Conservation (phyloP, 35 echinoderm and acorn worm genomes). For the Diadema setosum region DNA sequence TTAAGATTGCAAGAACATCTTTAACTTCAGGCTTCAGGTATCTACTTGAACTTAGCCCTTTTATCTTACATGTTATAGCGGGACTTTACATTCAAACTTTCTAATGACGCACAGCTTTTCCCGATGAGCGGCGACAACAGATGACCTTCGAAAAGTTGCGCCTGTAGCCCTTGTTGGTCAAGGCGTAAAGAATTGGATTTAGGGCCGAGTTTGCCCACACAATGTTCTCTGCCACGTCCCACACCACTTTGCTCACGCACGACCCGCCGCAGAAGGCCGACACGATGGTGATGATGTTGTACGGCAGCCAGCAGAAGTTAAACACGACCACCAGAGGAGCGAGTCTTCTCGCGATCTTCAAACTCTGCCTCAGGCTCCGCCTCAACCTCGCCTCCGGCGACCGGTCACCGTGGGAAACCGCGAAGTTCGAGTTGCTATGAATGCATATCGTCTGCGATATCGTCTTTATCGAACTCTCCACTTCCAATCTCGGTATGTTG, state of each 20-base stretch:
- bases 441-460: not conserved
- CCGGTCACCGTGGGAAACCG: not conserved
- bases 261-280: not conserved
- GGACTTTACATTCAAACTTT: no score
- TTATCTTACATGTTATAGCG: no score
- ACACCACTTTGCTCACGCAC: not conserved
- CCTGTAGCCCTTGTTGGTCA: not conserved
- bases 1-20: no score
- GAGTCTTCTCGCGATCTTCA: conserved; percentile 10
- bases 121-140: no score
- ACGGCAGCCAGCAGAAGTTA: conserved; percentile 37
- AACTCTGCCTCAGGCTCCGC: not conserved
- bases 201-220: conserved; percentile 7
- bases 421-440: not conserved
- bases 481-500: not conserved
- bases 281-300: not conserved
- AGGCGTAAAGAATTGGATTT: not conserved
- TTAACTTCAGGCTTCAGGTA: no score
- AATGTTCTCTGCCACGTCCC: not conserved
- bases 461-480: not conserved
- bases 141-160: not conserved
- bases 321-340: not conserved
- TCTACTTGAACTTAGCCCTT: no score
- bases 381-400: not conserved
- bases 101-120: no score